Evolutionary conservation across 64 coral and sea anemone species (phyloP), one percentile per base, ranked within the genome.

Genomic region (Acropora tenuis): DNA sequence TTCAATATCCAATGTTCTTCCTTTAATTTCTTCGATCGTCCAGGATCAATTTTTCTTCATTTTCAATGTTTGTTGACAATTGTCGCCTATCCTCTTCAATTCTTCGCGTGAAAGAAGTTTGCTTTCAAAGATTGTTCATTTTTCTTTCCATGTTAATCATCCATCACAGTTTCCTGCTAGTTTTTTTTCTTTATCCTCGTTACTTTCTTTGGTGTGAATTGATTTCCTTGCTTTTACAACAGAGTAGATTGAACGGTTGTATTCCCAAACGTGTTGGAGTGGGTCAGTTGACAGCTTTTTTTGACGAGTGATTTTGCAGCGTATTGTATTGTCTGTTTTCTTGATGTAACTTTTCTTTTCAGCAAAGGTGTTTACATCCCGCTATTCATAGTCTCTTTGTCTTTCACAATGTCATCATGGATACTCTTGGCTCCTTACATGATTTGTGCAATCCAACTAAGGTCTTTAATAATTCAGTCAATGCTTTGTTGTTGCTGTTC

Each of bases 321-420:
- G 45, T 77, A 49, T 80, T 80, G 78, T 80, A 80, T 11, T 47
- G 45, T 80, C 78, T 80, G 50, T 80, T 49, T 80, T 80, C 78
- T 80, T 80, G 78, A 80, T 80, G 78, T 80, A 80, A 13, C 12
- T 80, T 9, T 80, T 80, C 78, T 80, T 80, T 80, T 80, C 50
- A 16, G 50, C 78, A 80, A 80, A 80, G 44, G 78, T 80, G 30
- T 80, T 80, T 80, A 80, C 78, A 49, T 80, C 78, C 50, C 78
- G 78, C 30, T 80, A 80, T 80, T 49, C 48, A 80, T 80, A 80
- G 1, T 53, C 15, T 48, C 47, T 10, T 11, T 53, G 50, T 53
- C 50, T 53, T 53, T 53, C 50, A 53, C 50, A 53, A 53, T 53
- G 50, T 53, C 50, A 53, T 53, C 50, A 53, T 53, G 9, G 50